A percentile compares a stretch with the other conserved stretches of the same genome.
These are phyloP conservation scores for Ichneumoninae sp. DNA, from an alignment of 2,888 invertebrate genomes.

Conservation along the genomic window DNA sequence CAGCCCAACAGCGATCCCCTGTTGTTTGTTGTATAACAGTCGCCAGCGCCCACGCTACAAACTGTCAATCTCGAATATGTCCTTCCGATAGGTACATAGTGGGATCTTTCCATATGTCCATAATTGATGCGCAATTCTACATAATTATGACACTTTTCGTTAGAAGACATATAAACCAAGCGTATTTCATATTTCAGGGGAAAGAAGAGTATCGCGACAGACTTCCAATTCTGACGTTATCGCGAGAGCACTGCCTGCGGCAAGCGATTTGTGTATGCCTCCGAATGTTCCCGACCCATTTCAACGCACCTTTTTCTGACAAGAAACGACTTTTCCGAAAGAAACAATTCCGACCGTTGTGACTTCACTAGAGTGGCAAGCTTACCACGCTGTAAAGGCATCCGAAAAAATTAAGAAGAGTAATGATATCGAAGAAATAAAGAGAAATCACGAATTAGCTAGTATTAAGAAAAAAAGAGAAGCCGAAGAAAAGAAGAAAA, in stretches of 20 bases:
- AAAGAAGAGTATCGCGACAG: neutral
- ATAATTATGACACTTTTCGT: conserved; percentile 11
- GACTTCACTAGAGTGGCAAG: conserved; percentile 20
- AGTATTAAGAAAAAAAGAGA: neutral
- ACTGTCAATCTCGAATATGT: neutral
- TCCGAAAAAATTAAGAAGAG: conserved; percentile 15
- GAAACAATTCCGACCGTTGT: conserved; percentile 27
- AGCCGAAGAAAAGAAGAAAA: conserved; percentile 22
- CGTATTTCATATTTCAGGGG: neutral
- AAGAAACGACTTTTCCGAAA: conserved; percentile 25
- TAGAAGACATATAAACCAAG: neutral
- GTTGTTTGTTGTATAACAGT: neutral
- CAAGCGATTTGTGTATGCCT: neutral
- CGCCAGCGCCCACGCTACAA: neutral
- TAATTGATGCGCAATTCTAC: neutral
- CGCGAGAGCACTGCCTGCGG: neutral
- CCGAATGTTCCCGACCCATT: conserved; percentile 8
- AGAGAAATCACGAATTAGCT: conserved; percentile 1
- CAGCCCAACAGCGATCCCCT: neutral
- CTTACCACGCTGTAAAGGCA: neutral
- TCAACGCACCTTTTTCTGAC: conserved; percentile 23
- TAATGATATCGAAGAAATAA: conserved; percentile 17
- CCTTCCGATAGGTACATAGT: neutral
- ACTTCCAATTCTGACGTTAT: neutral
- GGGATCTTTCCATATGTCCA: no score